phyloP scores from a whole-genome alignment of 2,888 invertebrate genomes.

The Spialia ferax region DNA sequence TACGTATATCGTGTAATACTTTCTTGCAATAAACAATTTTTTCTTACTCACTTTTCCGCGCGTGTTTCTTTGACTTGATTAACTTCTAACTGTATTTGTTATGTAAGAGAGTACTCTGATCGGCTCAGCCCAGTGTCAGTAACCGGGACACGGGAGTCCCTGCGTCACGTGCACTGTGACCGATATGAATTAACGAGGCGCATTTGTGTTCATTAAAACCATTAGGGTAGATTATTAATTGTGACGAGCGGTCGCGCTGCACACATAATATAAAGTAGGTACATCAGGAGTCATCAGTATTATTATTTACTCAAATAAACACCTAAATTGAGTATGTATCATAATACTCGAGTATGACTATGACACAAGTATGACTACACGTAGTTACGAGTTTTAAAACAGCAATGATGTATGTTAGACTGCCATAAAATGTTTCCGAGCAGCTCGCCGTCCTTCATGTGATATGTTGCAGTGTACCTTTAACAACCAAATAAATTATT shows the following conservation, averaged over 20 bases:
- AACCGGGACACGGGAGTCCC: not conserved
- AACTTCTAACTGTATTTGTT: not conserved
- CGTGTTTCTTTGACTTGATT: not conserved
- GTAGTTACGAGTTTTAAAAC: not conserved
- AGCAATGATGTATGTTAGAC: not conserved
- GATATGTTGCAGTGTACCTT: conserved; percentile 31
- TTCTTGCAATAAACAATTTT: conserved; percentile 6
- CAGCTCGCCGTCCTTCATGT: conserved; percentile 21
- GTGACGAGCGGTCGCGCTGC: conserved; percentile 10
- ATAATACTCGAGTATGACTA: not conserved
- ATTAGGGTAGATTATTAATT: conserved; percentile 12
- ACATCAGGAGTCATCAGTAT: not conserved
- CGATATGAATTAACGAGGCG: not conserved
- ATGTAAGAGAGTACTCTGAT: not conserved
- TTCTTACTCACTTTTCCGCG: not conserved
- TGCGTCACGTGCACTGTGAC: not conserved
- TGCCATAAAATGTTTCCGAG: not conserved
- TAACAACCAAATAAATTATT: conserved; percentile 36
- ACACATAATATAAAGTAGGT: not conserved
- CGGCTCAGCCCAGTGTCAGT: not conserved
- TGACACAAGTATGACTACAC: not conserved
- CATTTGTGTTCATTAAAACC: conserved; percentile 13
- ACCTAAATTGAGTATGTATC: not conserved
- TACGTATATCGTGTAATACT: conserved; percentile 2
- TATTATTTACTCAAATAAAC: not conserved